phyloP scores from a whole-genome alignment of 2,797 vertebrate genomes.

The Lycodopsis pacificus region DNA sequence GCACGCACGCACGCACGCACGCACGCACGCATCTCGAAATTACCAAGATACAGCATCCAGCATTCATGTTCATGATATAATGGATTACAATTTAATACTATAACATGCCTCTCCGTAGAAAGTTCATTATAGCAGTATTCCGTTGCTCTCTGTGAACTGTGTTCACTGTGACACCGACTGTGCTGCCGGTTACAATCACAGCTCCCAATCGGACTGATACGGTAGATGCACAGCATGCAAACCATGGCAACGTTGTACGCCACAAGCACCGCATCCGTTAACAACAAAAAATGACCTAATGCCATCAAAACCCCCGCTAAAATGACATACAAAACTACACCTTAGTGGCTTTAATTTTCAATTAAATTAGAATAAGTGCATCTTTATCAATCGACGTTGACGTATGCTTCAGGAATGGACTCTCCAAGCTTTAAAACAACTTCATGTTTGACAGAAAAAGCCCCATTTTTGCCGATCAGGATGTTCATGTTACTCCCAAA shows the following conservation, averaged over 20 bases:
- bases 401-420: not conserved
- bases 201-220: not conserved
- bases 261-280: not conserved
- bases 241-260: not conserved
- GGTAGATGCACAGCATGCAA: not conserved
- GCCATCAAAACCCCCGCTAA: not conserved
- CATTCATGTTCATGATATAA: not conserved
- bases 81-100: not conserved
- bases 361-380: not conserved
- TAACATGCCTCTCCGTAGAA: not conserved
- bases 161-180: not conserved
- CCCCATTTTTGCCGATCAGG: slow-evolving; percentile 7
- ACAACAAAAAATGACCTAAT: not conserved
- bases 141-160: not conserved
- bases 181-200: not conserved
- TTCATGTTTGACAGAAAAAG: not conserved
- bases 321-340: not conserved
- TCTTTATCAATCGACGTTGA: not conserved
- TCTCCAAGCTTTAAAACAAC: slow-evolving; percentile 10
- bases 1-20: slow-evolving; percentile 16
- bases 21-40: not conserved
- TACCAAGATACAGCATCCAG: slow-evolving; percentile 11
- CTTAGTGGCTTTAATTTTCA: not conserved
- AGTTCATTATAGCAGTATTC: not conserved
- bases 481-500: slow-evolving; percentile 17